phyloP scores from a whole-genome alignment of 2,797 vertebrate species.

The Taeniopygia guttata region DNA sequence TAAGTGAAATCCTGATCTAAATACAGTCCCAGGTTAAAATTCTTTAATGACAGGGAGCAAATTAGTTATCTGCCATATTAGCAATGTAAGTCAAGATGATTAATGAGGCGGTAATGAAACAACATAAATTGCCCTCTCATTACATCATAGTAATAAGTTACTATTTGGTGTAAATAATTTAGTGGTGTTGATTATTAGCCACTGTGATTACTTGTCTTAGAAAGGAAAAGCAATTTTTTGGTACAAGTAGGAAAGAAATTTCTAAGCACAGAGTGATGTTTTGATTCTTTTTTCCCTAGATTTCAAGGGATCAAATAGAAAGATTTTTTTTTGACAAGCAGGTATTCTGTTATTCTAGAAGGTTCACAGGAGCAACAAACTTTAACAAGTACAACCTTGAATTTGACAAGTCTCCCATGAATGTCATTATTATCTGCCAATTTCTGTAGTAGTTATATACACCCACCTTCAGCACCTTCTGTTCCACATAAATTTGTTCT shows the following conservation, averaged over 20 bases:
- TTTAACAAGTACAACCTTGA: not conserved
- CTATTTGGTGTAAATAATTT: not conserved
- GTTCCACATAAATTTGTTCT: not conserved
- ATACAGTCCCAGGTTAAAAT: not conserved
- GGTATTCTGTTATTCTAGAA: not conserved
- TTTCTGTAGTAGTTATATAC: not conserved
- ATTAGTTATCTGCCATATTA: not conserved
- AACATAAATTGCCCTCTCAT: not conserved
- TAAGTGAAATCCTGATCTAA: not conserved
- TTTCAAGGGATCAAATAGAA: not conserved
- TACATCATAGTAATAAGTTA: not conserved
- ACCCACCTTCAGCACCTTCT: not conserved
- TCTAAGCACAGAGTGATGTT: not conserved
- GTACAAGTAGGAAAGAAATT: not conserved
- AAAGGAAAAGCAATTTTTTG: not conserved
- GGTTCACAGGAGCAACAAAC: not conserved
- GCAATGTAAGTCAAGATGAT: not conserved
- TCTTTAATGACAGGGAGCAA: not conserved
- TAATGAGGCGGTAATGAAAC: not conserved
- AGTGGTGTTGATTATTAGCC: not conserved
- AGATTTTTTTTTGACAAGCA: not conserved
- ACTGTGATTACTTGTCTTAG: not conserved
- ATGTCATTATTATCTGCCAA: not conserved
- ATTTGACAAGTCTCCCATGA: not conserved
- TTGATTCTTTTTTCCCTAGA: not conserved